A percentile compares a stretch with the other conserved stretches of the same genome.
phyloP scores from a whole-genome alignment of 2,888 invertebrate species.

The Linnaemya vulpina region DNA sequence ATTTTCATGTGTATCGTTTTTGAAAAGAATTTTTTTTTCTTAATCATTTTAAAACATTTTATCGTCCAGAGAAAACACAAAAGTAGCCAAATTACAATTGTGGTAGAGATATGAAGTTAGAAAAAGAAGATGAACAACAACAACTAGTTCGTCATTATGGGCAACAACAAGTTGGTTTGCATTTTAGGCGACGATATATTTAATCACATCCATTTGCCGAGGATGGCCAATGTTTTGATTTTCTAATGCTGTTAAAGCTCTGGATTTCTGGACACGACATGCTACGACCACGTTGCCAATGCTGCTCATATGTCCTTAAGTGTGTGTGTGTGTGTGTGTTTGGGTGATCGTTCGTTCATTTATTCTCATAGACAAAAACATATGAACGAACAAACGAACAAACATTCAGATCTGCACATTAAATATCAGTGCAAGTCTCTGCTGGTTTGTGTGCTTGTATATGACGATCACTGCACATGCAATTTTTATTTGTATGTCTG shows the following conservation, averaged over 20 bases:
- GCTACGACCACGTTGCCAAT: slow-evolving; percentile 55
- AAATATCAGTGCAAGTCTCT: slow-evolving; percentile 1
- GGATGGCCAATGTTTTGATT: slow-evolving; percentile 64
- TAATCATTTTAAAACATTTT: neutral
- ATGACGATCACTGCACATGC: neutral
- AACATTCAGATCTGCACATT: slow-evolving; percentile 5
- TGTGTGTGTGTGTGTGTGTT: neutral
- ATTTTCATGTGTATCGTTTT: slow-evolving; percentile 38
- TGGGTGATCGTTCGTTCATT: neutral
- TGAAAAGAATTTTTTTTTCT: neutral
- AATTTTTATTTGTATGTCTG: slow-evolving; percentile 29
- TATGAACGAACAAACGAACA: neutral
- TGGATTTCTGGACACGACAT: slow-evolving; percentile 71
- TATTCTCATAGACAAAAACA: neutral
- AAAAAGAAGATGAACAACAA: neutral
- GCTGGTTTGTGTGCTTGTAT: neutral
- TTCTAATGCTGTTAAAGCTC: slow-evolving; percentile 61
- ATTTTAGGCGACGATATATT: slow-evolving; percentile 32
- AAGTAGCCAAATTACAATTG: neutral
- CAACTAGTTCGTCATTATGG: neutral
- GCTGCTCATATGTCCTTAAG: neutral
- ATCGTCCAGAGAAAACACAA: neutral
- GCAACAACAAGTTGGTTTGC: neutral
- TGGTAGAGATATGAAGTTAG: neutral
- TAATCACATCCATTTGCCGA: slow-evolving; percentile 26